These are phyloP conservation scores for Pristiophorus japonicus DNA, from an alignment of 2,113 vertebrate genomes.

Conservation along the genomic window DNA sequence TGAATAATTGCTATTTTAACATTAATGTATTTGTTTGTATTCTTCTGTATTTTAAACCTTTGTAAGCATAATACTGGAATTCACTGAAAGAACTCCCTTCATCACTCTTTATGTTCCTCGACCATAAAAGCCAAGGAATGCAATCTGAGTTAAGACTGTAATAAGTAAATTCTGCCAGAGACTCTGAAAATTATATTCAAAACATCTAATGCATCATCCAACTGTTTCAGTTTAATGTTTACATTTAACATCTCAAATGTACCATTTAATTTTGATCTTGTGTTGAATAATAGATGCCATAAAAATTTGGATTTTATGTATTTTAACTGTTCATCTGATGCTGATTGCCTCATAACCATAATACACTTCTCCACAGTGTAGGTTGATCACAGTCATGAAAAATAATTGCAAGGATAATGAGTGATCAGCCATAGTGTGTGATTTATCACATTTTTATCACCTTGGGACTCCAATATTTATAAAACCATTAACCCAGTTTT, in stretches of 20 bases:
- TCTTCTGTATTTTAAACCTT: neutral
- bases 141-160: neutral
- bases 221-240: neutral
- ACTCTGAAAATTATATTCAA: neutral
- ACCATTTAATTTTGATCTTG: neutral
- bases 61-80: neutral
- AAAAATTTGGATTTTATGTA: neutral
- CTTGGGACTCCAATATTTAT: neutral
- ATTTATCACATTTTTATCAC: conserved; percentile 16
- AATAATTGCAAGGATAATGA: neutral
- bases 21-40: neutral
- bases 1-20: neutral
- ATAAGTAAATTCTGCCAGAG: neutral
- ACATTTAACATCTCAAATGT: neutral
- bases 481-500: neutral
- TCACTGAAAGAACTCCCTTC: neutral
- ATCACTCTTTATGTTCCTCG: neutral
- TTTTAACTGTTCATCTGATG: neutral
- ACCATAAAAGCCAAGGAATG: neutral
- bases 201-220: neutral
- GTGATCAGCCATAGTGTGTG: neutral
- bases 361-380: neutral
- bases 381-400: neutral
- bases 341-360: neutral
- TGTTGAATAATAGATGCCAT: conserved; percentile 4